phyloP scores from a whole-genome alignment of 1,140 invertebrate species.

The Globodera ellingtonae region DNA sequence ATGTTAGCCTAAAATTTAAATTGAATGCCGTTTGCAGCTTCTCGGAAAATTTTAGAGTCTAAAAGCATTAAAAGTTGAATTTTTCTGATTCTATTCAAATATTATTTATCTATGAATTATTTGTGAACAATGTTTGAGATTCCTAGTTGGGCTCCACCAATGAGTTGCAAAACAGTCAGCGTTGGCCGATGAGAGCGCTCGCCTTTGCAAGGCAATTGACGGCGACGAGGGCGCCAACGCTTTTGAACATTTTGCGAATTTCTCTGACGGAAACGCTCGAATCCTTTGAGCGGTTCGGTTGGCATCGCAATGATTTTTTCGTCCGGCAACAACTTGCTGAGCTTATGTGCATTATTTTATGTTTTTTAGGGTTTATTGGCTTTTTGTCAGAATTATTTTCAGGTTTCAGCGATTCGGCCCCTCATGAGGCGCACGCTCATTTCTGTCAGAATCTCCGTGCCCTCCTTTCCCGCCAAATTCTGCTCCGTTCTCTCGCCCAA shows the following conservation, averaged over 20 bases:
- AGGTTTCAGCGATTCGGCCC: background rate
- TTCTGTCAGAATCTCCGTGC: background rate
- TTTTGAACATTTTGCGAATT: slow-evolving; percentile 7
- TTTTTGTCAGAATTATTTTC: too few relatives aligned
- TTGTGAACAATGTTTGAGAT: too few relatives aligned
- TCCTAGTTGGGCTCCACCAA: background rate
- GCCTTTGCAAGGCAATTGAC: background rate
- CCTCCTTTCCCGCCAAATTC: background rate
- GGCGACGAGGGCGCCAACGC: background rate
- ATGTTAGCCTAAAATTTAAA: too few relatives aligned
- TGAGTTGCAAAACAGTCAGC: background rate
- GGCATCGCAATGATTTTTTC: background rate
- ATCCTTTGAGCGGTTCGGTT: slow-evolving; percentile 11
- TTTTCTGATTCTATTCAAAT: background rate
- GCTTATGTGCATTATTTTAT: slow-evolving; percentile 14
- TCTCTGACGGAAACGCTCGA: background rate
- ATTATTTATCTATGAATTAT: too few relatives aligned
- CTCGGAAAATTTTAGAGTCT: too few relatives aligned
- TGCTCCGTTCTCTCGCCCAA: background rate
- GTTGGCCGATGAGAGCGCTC: background rate
- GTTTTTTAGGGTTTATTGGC: too few relatives aligned
- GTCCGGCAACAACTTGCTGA: slow-evolving; percentile 1
- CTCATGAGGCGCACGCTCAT: background rate
- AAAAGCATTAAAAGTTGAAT: background rate
- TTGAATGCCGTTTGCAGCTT: too few relatives aligned